These are phyloP conservation scores for Todus mexicanus DNA, from an alignment of 2,797 vertebrate genomes.

Conservation along the genomic window DNA sequence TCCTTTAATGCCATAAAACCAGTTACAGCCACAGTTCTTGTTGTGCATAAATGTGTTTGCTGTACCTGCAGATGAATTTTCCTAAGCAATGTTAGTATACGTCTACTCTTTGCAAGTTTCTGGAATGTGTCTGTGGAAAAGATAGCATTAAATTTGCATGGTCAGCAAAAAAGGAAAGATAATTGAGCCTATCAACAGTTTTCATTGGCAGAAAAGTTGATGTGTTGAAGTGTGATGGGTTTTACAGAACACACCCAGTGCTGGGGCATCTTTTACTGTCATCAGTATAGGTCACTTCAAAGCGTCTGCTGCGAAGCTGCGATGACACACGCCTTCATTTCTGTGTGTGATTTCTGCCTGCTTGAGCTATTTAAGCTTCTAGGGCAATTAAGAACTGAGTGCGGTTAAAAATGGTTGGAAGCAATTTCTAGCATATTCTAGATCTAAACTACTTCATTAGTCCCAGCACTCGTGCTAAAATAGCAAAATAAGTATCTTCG, in stretches of 20 bases:
- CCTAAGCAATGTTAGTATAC: not conserved
- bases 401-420: constrained; percentile 16
- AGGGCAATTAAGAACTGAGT: not conserved
- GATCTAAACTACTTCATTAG: not conserved
- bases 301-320: not conserved
- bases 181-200: not conserved
- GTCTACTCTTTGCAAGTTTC: not conserved
- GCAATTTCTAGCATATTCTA: not conserved
- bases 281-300: not conserved
- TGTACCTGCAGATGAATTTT: not conserved
- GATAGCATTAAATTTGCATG: not conserved
- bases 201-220: not conserved
- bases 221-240: not conserved
- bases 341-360: not conserved
- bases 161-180: not conserved
- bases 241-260: not conserved
- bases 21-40: not conserved
- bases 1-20: not conserved
- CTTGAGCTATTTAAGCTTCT: constrained; percentile 27
- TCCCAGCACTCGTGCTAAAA: not conserved
- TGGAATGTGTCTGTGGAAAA: not conserved
- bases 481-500: not conserved
- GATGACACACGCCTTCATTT: constrained; percentile 2
- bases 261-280: not conserved
- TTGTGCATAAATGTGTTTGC: not conserved